Percentiles rank a stretch among this genome's conserved stretches.
Evolutionary conservation across 2,113 vertebrate genomes (phyloP).

Genomic region (Neoarius graeffei): DNA sequence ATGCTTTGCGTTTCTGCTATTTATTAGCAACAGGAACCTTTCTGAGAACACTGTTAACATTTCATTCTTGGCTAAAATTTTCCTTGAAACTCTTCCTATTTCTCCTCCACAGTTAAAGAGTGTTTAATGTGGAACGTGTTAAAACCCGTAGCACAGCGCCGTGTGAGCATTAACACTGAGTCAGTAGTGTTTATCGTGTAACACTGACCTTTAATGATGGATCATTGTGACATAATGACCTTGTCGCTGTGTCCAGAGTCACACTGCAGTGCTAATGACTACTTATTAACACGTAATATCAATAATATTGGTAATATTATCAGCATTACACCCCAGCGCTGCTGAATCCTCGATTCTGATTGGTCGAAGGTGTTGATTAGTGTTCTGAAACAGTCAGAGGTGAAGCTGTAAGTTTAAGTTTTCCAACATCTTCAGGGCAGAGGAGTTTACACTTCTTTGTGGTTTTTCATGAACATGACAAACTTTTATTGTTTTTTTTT

Average conservation of each 20-base stretch:
- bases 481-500: too few species aligned
- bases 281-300: not conserved
- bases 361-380: not conserved
- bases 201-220: conserved; percentile 24
- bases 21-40: not conserved
- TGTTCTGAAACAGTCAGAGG: not conserved
- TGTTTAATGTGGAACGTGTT: conserved; percentile 7
- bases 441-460: too few species aligned
- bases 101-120: not conserved
- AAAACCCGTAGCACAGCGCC: not conserved
- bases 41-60: not conserved
- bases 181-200: conserved; percentile 9
- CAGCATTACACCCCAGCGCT: not conserved
- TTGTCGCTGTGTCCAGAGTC: not conserved
- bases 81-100: not conserved
- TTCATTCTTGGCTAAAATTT: not conserved
- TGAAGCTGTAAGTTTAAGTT: too few species aligned
- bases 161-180: not conserved
- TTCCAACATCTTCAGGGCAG: too few species aligned
- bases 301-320: too few species aligned
- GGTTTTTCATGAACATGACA: too few species aligned
- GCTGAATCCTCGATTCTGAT: not conserved
- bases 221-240: not conserved
- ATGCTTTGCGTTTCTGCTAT: not conserved
- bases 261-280: not conserved